Conservation (phyloP, 2,888 invertebrate species). For the Lepidochitona cinerea region DNA sequence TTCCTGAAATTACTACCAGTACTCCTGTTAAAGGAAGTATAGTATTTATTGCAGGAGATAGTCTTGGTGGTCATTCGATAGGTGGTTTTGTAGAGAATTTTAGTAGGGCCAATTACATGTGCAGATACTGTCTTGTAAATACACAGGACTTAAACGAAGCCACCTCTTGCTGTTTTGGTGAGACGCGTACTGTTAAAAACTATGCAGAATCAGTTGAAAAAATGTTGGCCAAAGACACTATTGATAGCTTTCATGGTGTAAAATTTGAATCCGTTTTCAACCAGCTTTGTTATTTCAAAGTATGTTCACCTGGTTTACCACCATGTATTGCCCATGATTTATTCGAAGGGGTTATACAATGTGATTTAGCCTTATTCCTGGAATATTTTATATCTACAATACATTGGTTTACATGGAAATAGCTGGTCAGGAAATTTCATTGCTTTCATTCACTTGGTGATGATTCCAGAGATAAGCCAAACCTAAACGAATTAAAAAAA, state of each 20-base stretch:
- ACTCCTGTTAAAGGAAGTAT: neutral
- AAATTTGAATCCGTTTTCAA: conserved; percentile 1
- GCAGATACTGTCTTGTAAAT: conserved; percentile 8
- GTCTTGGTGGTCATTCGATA: conserved; percentile 10
- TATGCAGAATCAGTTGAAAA: neutral
- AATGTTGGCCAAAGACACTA: neutral
- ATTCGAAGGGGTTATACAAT: neutral
- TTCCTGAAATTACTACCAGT: neutral
- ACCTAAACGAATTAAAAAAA: conserved; percentile 1
- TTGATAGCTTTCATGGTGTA: neutral
- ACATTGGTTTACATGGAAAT: neutral
- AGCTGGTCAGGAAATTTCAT: neutral
- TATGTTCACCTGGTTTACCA: neutral
- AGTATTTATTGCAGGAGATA: conserved; percentile 4
- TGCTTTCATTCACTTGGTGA: neutral
- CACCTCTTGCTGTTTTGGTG: neutral
- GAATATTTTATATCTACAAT: neutral
- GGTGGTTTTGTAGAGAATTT: conserved; percentile 11
- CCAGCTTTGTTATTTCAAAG: neutral
- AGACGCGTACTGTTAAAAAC: neutral
- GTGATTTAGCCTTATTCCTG: neutral
- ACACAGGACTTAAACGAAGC: neutral
- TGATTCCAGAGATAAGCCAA: neutral
- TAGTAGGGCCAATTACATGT: conserved; percentile 5
- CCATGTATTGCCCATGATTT: conserved; percentile 6